Percentiles rank a stretch among this genome's conserved stretches.
These are phyloP conservation scores for Prionailurus bengalensis DNA, from an alignment of 2,113 vertebrate genomes.

Conservation along the genomic window DNA sequence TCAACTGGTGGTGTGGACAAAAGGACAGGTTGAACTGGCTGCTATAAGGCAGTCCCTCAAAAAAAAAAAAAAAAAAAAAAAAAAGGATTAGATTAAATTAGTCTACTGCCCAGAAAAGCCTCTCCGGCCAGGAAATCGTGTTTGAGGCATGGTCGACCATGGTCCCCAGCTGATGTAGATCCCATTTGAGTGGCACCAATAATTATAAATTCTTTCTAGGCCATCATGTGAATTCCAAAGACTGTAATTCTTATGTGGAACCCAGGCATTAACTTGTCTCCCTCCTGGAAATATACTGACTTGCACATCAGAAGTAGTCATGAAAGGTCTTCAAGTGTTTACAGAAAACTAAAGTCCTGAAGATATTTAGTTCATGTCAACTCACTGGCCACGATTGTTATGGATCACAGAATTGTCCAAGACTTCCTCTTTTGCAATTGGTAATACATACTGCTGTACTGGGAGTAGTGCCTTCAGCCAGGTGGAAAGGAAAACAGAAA, in stretches of 20 bases:
- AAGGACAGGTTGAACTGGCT: not conserved
- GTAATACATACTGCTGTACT: not conserved
- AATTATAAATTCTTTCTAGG: not conserved
- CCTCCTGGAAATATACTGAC: not conserved
- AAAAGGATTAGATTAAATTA: not conserved
- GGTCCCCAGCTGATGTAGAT: not conserved
- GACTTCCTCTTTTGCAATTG: not conserved
- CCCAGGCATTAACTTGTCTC: not conserved
- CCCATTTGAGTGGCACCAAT: not conserved
- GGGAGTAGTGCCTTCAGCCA: not conserved
- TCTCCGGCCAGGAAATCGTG: not conserved
- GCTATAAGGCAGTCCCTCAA: not conserved
- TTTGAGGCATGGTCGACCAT: not conserved
- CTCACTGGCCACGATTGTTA: not conserved
- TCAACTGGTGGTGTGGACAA: not conserved
- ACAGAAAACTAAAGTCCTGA: not conserved
- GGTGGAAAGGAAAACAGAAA: not conserved
- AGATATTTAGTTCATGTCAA: not conserved
- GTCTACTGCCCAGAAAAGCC: not conserved
- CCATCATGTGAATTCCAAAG: not conserved
- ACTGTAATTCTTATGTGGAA: not conserved
- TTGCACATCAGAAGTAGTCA: not conserved
- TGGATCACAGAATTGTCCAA: not conserved
- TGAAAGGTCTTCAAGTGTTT: not conserved
- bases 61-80: not conserved